These are phyloP conservation scores for Drosophila setosimentum DNA, from an alignment of 2,888 invertebrate genomes.

Conservation along the genomic window DNA sequence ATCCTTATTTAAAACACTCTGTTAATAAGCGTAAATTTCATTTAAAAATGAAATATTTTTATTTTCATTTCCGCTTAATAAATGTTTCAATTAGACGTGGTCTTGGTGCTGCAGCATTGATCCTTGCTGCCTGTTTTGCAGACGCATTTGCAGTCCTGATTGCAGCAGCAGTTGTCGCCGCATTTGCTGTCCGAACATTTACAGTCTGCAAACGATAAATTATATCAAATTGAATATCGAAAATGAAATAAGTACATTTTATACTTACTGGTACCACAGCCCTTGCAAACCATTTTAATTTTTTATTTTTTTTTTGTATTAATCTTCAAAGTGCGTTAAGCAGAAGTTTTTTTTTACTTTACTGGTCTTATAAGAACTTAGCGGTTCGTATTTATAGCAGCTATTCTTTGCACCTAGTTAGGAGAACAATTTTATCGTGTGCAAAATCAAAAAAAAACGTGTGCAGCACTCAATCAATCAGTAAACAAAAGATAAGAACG, in stretches of 20 bases:
- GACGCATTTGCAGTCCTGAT: conserved; percentile 69
- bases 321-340: conserved; percentile 12
- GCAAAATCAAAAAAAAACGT: conserved; percentile 69
- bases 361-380: neutral
- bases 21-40: too few relatives aligned
- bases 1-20: too few relatives aligned
- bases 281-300: conserved; percentile 69
- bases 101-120: conserved; percentile 66
- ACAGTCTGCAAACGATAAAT: conserved; percentile 52
- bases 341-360: conserved; percentile 6
- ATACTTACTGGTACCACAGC: conserved; percentile 68
- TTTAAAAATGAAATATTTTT: too few relatives aligned
- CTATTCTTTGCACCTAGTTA: conserved; percentile 49
- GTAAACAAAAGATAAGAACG: conserved; percentile 35
- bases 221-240: too few relatives aligned
- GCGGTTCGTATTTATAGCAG: conserved; percentile 57
- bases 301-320: conserved; percentile 1
- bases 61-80: neutral
- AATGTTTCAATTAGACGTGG: conserved; percentile 34
- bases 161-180: conserved; percentile 74
- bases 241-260: conserved; percentile 1
- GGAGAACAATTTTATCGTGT: conserved; percentile 45
- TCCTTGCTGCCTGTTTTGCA: conserved; percentile 73
- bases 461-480: conserved; percentile 41
- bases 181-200: conserved; percentile 68